These are phyloP conservation scores for Beroe forskalii DNA, from an alignment of 37 sponge, comb jelly and placozoan genomes.

Conservation along the genomic window DNA sequence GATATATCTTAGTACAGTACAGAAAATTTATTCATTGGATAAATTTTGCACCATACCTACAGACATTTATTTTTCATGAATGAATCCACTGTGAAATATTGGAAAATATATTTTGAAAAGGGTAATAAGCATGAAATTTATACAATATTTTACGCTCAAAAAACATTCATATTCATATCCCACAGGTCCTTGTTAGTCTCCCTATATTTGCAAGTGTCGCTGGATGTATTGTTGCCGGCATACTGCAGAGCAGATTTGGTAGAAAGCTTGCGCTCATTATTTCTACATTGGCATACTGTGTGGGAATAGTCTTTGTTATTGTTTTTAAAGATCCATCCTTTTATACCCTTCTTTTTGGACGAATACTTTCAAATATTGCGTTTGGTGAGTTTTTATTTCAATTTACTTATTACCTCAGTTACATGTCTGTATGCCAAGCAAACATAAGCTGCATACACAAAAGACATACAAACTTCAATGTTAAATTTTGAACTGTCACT, in stretches of 20 bases:
- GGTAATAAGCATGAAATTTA: too few species aligned
- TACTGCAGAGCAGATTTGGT: constrained; percentile 12
- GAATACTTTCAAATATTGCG: constrained; percentile 5
- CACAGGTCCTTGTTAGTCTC: constrained; percentile 20
- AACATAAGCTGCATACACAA: too few species aligned
- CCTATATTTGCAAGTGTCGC: constrained; percentile 36
- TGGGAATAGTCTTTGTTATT: not conserved
- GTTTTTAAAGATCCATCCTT: not conserved
- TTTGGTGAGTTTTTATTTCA: constrained; percentile 11
- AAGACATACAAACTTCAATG: too few species aligned
- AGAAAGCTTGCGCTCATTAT: not conserved
- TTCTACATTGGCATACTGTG: not conserved
- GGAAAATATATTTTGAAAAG: too few species aligned
- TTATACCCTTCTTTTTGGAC: not conserved
- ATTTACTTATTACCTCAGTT: not conserved
- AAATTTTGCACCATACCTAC: too few species aligned
- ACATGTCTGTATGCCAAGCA: not conserved
- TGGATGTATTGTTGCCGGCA: constrained; percentile 14
- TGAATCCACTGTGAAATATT: too few species aligned
- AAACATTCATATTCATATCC: too few species aligned
- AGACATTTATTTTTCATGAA: not conserved
- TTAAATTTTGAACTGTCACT: too few species aligned
- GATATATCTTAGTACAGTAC: not conserved
- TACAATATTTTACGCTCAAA: too few species aligned
- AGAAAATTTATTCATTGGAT: too few species aligned